Conservation (phyloP, 2,888 invertebrate genomes). For the Cantharis rustica region DNA sequence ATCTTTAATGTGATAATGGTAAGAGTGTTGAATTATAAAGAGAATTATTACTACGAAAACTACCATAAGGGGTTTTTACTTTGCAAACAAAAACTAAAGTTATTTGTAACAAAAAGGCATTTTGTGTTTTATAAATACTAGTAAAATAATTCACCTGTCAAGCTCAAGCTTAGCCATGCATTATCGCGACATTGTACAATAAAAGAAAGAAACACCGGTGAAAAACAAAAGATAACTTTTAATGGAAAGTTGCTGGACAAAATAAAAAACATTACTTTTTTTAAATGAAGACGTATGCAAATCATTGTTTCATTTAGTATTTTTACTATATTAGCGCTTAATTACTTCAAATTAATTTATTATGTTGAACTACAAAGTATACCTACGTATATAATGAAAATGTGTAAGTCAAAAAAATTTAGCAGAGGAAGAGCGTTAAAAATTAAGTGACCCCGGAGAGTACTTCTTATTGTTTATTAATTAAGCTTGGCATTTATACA, state of each 20-base stretch:
- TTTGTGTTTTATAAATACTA: conserved; percentile 37
- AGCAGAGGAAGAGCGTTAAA: conserved; percentile 7
- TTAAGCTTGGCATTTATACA: conserved; percentile 16
- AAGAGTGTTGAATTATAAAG: conserved; percentile 13
- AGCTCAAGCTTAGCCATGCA: conserved; percentile 38
- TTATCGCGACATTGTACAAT: conserved; percentile 33
- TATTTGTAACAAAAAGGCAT: conserved; percentile 16
- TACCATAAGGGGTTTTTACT: conserved; percentile 19
- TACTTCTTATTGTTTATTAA: conserved; percentile 12
- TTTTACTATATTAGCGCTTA: not conserved
- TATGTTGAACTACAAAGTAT: not conserved
- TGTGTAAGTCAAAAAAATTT: conserved; percentile 5
- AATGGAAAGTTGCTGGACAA: conserved; percentile 21
- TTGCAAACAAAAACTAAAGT: conserved; percentile 16
- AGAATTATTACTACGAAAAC: conserved; percentile 12
- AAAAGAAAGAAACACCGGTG: conserved; percentile 6
- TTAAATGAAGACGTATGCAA: not conserved
- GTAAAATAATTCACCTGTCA: conserved; percentile 44
- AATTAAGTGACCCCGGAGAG: conserved; percentile 12
- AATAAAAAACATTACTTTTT: not conserved
- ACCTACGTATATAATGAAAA: conserved; percentile 9
- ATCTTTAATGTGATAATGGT: not conserved
- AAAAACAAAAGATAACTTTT: conserved; percentile 38
- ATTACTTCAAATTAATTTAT: not conserved
- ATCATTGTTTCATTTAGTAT: not conserved